Conservation (phyloP, 1,140 invertebrate species). For the Diorhabda elongata region DNA sequence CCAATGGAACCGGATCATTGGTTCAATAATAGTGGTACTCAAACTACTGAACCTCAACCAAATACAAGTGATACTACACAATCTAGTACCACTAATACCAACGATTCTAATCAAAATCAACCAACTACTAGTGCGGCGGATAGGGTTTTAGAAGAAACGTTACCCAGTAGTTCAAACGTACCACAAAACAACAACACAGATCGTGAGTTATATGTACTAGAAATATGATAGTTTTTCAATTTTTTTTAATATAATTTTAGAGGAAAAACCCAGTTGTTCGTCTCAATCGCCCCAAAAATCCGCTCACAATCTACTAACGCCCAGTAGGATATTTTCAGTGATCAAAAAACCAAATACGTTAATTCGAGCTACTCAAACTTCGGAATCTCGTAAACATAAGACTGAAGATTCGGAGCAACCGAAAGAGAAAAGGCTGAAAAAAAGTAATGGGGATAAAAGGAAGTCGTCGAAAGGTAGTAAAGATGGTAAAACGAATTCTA, state of each 20-base stretch:
- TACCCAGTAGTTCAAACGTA: neutral
- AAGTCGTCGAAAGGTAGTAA: neutral
- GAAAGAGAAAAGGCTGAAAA: constrained; percentile 27
- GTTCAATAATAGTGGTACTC: constrained; percentile 33
- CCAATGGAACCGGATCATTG: constrained; percentile 54
- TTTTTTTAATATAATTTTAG: no score
- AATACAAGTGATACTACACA: constrained; percentile 12
- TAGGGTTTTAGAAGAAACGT: neutral
- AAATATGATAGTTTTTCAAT: no score
- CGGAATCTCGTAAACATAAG: constrained; percentile 34
- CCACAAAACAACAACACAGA: no score
- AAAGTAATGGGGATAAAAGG: neutral
- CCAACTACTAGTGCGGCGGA: neutral
- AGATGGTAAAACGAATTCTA: neutral
- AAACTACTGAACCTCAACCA: constrained; percentile 27
- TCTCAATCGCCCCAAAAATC: constrained; percentile 19
- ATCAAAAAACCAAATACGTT: constrained; percentile 29
- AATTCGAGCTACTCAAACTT: constrained; percentile 33
- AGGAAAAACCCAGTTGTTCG: neutral
- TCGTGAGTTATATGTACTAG: no score
- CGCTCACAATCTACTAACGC: constrained; percentile 29
- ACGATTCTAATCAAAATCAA: neutral
- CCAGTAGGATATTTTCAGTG: constrained; percentile 35
- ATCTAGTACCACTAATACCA: constrained; percentile 22
- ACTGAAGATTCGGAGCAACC: constrained; percentile 9